A percentile compares a stretch with the other conserved stretches of the same genome.
These are phyloP conservation scores for Oreohelix idahoensis DNA, from an alignment of 1,140 invertebrate genomes.

Conservation along the genomic window DNA sequence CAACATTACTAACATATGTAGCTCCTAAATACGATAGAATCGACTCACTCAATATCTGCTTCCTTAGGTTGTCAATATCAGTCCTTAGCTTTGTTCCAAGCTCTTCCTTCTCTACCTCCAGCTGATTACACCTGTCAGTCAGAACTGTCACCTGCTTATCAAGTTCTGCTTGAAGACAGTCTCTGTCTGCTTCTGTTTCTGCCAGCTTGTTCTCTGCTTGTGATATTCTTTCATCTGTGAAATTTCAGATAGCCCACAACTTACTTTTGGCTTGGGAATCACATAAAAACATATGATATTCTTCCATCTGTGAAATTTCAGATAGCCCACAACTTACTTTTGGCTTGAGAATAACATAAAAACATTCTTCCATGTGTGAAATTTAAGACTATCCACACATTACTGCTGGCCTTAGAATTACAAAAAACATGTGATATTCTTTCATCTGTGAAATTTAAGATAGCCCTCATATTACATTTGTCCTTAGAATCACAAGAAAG, in stretches of 20 bases:
- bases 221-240: slow-evolving; percentile 8
- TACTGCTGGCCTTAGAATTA: too few relatives aligned
- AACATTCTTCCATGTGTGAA: too few relatives aligned
- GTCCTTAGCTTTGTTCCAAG: slow-evolving; percentile 39
- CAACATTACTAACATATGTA: too few relatives aligned
- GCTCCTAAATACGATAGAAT: too few relatives aligned
- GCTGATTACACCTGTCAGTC: slow-evolving; percentile 51
- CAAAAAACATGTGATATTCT: slow-evolving; percentile 2
- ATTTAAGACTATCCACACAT: too few relatives aligned
- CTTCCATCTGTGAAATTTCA: too few relatives aligned
- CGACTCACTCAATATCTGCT: slow-evolving; percentile 54
- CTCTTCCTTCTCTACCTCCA: slow-evolving; percentile 51
- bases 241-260: slow-evolving; percentile 19
- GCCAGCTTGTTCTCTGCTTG: slow-evolving; percentile 46
- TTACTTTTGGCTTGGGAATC: slow-evolving; percentile 44
- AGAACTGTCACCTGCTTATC: slow-evolving; percentile 48
- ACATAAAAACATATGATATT: neutral
- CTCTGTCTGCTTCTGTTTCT: slow-evolving; percentile 38
- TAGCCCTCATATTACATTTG: slow-evolving; percentile 44
- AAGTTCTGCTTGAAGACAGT: slow-evolving; percentile 41
- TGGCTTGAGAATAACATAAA: too few relatives aligned
- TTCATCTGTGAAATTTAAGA: neutral
- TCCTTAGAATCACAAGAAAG: too few relatives aligned
- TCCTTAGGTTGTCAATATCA: slow-evolving; percentile 53
- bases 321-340: too few relatives aligned